These are phyloP conservation scores for Montipora foliosa DNA, from an alignment of 64 coral and sea anemone species.

Conservation along the genomic window DNA sequence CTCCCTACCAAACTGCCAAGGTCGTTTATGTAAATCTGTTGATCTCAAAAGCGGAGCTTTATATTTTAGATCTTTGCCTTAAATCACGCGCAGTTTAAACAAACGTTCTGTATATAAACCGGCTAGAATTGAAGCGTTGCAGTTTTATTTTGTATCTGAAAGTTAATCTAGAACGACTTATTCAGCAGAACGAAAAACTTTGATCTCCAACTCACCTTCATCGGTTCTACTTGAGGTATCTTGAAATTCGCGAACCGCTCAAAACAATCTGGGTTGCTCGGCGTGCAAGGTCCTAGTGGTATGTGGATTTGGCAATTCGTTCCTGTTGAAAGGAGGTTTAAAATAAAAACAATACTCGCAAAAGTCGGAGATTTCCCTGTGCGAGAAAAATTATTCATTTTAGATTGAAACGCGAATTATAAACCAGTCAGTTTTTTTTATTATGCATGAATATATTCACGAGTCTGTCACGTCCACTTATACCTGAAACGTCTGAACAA, in stretches of 20 bases:
- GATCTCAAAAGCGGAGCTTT: neutral
- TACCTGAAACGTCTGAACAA: slow-evolving; percentile 32
- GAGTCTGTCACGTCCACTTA: neutral
- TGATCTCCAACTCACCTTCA: slow-evolving; percentile 17
- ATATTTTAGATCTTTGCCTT: neutral
- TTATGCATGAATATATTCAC: neutral
- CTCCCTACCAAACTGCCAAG: too few relatives aligned
- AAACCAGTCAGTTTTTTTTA: neutral
- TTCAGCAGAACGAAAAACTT: neutral
- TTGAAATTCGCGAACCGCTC: slow-evolving; percentile 40
- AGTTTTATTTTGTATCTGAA: neutral
- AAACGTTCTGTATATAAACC: neutral
- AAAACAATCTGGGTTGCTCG: slow-evolving; percentile 37
- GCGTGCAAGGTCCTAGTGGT: neutral
- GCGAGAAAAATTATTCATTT: neutral
- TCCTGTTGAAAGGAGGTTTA: neutral
- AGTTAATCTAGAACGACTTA: neutral
- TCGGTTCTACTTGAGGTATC: slow-evolving; percentile 30
- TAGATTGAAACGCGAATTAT: neutral
- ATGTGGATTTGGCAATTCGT: neutral
- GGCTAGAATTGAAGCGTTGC: neutral
- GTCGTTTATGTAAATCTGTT: neutral
- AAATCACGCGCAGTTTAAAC: neutral
- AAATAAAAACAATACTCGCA: neutral
- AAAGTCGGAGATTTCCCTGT: neutral